Percentiles rank a stretch among this genome's conserved stretches.
Evolutionary conservation across 1,140 invertebrate species (phyloP).

Genomic region (Andricus grossulariae): DNA sequence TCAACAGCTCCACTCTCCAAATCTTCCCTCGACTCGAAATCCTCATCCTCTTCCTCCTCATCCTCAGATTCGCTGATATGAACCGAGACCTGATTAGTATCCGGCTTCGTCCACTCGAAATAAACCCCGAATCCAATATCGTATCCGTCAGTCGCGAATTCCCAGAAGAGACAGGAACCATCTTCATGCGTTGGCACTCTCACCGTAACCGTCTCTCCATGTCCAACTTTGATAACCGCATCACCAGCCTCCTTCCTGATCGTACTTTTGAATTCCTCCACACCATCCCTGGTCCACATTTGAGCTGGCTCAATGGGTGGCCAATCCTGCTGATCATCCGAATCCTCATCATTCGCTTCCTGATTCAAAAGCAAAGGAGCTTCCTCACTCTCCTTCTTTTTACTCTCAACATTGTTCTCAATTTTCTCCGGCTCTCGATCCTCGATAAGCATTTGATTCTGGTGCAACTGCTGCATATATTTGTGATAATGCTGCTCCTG

Average conservation of each 20-base stretch:
- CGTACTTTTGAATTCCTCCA: conserved; percentile 93
- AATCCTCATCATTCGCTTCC: conserved; percentile 38
- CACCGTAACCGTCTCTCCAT: conserved; percentile 98
- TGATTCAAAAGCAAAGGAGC: conserved; percentile 46
- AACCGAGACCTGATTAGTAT: conserved; percentile 89
- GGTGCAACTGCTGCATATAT: conserved; percentile 93
- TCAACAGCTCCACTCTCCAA: conserved; percentile 70
- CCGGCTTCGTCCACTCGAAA: conserved; percentile 97
- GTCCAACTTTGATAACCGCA: conserved; percentile 95
- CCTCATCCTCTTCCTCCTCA: conserved; percentile 89
- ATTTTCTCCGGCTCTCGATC: conserved; percentile 73
- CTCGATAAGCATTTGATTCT: conserved; percentile 79
- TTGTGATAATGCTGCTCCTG: conserved; percentile 99
- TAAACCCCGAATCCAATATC: conserved; percentile 99
- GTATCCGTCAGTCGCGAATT: conserved; percentile 98
- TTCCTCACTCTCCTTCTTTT: conserved; percentile 45
- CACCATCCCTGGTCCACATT: conserved; percentile 96
- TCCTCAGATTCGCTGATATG: conserved; percentile 95
- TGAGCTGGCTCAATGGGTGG: conserved; percentile 85
- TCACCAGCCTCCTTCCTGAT: conserved; percentile 93
- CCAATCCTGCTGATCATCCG: conserved; percentile 60
- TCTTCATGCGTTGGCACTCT: conserved; percentile 97
- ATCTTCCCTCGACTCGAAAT: conserved; percentile 83
- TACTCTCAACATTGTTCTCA: conserved; percentile 48
- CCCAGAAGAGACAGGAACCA: conserved; percentile 98